These are phyloP conservation scores for Dermochelys coriacea DNA, from an alignment of 2,797 vertebrate species.

Conservation along the genomic window DNA sequence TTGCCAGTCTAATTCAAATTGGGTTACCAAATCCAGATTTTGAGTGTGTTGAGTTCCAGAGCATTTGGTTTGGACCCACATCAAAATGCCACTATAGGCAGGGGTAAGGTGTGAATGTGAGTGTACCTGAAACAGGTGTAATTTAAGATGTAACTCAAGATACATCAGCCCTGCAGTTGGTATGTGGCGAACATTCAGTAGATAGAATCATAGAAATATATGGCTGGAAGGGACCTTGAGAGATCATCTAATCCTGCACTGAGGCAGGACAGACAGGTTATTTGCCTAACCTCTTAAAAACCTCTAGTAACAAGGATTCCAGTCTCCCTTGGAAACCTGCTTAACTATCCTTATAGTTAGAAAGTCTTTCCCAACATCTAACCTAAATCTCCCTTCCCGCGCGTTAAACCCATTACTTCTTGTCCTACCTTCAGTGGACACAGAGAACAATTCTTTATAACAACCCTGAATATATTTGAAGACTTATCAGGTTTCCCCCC, in stretches of 20 bases:
- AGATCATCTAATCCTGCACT: neutral
- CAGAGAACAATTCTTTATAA: too few species aligned
- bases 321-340: neutral
- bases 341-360: neutral
- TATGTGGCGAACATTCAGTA: conserved; percentile 4
- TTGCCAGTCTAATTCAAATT: neutral
- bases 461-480: too few species aligned
- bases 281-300: neutral
- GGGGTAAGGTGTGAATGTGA: neutral
- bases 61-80: conserved; percentile 25
- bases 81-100: neutral
- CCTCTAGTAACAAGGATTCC: neutral
- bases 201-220: neutral
- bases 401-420: neutral
- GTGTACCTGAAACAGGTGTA: conserved; percentile 42
- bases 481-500: too few species aligned
- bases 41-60: neutral
- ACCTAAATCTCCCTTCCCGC: neutral
- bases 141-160: neutral
- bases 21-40: neutral
- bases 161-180: neutral
- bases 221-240: neutral
- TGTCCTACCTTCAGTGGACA: too few species aligned
- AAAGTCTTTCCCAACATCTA: neutral
- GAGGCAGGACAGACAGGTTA: neutral